phyloP scores from a whole-genome alignment of 2,113 vertebrate genomes.

The Notothenia coriiceps region DNA sequence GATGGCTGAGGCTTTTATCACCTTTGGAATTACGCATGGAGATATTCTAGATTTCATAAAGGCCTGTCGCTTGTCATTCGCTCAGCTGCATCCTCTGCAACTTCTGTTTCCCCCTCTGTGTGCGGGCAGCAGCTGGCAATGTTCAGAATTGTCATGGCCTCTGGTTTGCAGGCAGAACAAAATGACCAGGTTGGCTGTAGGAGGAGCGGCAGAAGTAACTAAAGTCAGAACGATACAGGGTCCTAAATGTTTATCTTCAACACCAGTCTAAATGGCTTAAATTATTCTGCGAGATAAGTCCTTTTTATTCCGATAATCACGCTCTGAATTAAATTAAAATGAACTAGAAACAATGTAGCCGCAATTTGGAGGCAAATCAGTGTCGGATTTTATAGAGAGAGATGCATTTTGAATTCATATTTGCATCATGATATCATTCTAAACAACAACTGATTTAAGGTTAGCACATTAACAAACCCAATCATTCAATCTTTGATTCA shows the following conservation, averaged over 20 bases:
- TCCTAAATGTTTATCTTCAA: constrained; percentile 29
- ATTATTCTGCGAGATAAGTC: neutral
- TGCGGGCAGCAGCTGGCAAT: constrained; percentile 58
- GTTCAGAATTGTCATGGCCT: constrained; percentile 53
- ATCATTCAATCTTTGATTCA: neutral
- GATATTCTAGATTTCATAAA: constrained; percentile 40
- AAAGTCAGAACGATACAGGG: constrained; percentile 12
- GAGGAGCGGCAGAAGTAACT: constrained; percentile 35
- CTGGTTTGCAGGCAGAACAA: constrained; percentile 47
- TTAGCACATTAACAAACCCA: neutral
- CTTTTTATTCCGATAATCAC: neutral
- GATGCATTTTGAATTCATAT: constrained; percentile 4
- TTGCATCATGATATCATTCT: neutral
- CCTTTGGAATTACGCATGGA: constrained; percentile 13
- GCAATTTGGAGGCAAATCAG: neutral
- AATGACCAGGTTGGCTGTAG: constrained; percentile 57
- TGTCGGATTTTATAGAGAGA: neutral
- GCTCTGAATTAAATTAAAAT: neutral
- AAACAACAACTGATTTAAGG: neutral
- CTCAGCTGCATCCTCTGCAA: constrained; percentile 53
- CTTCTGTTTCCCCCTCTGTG: constrained; percentile 46
- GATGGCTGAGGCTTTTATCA: constrained; percentile 45
- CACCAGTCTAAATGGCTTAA: constrained; percentile 27
- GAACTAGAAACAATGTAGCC: neutral
- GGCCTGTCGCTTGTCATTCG: constrained; percentile 36